Conservation (phyloP, 2,797 vertebrate species). For the Ara ararauna region DNA sequence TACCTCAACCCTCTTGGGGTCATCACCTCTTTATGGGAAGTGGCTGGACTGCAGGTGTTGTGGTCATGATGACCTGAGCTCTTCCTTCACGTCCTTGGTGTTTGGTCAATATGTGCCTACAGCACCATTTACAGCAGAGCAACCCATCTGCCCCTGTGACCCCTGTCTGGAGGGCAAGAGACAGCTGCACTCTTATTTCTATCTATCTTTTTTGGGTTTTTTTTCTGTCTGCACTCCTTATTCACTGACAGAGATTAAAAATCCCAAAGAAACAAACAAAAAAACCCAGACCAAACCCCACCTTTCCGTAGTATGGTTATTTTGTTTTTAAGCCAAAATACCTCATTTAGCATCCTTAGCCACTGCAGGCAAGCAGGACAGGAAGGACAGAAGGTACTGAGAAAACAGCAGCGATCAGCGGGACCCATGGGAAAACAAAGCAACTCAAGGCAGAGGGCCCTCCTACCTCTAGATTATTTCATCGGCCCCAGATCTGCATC, state of each 20-base stretch:
- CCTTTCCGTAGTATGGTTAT: not conserved
- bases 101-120: rapidly evolving
- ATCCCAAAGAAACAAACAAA: not conserved
- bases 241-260: not conserved
- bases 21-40: not conserved
- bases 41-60: not conserved
- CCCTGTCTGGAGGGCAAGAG: not conserved
- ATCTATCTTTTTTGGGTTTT: rapidly evolving
- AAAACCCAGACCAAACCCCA: not conserved
- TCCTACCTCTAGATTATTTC: not conserved
- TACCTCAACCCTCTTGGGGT: not conserved
- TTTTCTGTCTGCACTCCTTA: not conserved
- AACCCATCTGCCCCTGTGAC: rapidly evolving
- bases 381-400: not conserved
- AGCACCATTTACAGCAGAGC: not conserved
- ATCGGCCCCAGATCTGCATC: not conserved
- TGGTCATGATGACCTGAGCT: not conserved
- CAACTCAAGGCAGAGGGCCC: not conserved
- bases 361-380: not conserved
- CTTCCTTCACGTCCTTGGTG: not conserved
- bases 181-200: not conserved
- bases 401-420: not conserved
- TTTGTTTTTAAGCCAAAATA: not conserved
- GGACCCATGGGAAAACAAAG: not conserved
- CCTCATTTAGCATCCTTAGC: not conserved